Evolutionary conservation across 2,113 vertebrate species (phyloP).

Genomic region (Trematocara zebra): DNA sequence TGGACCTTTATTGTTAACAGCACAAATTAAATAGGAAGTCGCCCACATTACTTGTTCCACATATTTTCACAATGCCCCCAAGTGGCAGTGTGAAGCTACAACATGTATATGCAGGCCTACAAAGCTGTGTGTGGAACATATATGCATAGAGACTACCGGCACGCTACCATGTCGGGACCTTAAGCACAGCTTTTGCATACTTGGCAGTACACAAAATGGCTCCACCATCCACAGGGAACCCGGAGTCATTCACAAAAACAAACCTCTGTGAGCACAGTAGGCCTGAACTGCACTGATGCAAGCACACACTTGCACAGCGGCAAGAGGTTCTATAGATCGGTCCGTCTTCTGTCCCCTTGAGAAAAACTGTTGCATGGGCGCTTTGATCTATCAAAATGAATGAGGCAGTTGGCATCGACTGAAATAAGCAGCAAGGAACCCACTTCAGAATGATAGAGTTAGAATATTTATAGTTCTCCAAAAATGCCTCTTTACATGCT

Average conservation of each 20-base stretch:
- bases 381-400: slow-evolving; percentile 65
- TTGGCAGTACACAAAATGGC: slow-evolving; percentile 2
- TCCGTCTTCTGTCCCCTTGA: slow-evolving; percentile 22
- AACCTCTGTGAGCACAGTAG: not conserved
- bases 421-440: slow-evolving; percentile 24
- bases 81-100: not conserved
- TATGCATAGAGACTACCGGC: not conserved
- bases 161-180: not conserved
- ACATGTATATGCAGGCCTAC: not conserved
- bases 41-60: not conserved
- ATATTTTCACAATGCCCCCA: not conserved
- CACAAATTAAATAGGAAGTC: not conserved
- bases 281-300: not conserved
- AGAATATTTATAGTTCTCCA: slow-evolving; percentile 46
- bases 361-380: slow-evolving; percentile 5
- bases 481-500: slow-evolving; percentile 22
- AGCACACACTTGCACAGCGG: not conserved
- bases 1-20: not conserved
- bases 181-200: not conserved
- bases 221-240: not conserved
- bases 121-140: not conserved
- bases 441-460: slow-evolving; percentile 24
- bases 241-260: slow-evolving; percentile 9
- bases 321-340: slow-evolving; percentile 17
- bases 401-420: slow-evolving; percentile 40